Percentiles rank a stretch among this genome's conserved stretches.
phyloP scores from a whole-genome alignment of 2,113 vertebrate genomes.

The Budorcas taxicolor region DNA sequence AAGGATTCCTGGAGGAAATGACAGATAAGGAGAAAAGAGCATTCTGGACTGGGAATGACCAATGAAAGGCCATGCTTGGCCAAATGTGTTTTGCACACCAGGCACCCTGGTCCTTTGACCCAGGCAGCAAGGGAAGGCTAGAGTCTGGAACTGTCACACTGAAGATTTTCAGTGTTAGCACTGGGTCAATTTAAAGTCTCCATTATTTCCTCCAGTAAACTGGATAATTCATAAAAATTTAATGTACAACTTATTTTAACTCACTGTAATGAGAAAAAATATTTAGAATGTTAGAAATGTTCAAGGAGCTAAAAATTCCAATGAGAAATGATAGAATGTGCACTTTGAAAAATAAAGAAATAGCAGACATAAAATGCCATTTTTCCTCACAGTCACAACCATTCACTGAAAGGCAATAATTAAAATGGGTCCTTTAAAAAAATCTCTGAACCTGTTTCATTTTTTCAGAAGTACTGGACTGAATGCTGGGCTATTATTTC shows the following conservation, averaged over 20 bases:
- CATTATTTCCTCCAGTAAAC: neutral
- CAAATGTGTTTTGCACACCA: neutral
- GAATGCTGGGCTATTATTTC: neutral
- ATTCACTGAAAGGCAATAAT: constrained; percentile 40
- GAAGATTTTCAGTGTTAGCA: neutral
- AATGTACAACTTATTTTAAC: neutral
- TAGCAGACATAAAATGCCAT: neutral
- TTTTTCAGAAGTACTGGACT: neutral
- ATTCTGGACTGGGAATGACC: neutral
- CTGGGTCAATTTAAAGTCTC: neutral
- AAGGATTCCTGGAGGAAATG: neutral
- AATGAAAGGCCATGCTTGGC: rapidly evolving
- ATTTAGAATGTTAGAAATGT: neutral
- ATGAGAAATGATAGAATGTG: neutral
- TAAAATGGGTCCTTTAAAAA: constrained; percentile 29
- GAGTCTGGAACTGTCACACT: neutral
- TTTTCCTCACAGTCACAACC: neutral
- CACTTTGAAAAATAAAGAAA: constrained; percentile 16
- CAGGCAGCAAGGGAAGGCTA: neutral
- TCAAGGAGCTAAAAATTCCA: constrained; percentile 19
- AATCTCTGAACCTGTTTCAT: neutral
- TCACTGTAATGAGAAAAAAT: neutral
- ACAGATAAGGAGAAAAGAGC: neutral
- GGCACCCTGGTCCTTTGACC: neutral
- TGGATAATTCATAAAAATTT: neutral